phyloP scores from a whole-genome alignment of 2,888 invertebrate genomes.

The Anagyrus pseudococci region DNA sequence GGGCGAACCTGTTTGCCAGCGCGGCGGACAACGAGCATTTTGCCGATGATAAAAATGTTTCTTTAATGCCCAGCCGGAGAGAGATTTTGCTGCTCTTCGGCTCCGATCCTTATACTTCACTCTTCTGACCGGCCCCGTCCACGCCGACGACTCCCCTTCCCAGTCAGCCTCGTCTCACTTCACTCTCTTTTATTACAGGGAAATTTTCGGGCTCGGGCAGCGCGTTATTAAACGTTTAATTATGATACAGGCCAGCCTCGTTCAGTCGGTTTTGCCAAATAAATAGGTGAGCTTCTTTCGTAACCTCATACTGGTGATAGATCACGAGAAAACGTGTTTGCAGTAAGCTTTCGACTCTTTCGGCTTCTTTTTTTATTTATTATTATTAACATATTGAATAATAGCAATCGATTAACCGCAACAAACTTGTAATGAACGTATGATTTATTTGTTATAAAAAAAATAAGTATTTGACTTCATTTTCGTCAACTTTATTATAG shows the following conservation, averaged over 20 bases:
- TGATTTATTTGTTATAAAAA: too few relatives aligned
- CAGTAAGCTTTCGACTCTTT: too few relatives aligned
- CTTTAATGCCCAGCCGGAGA: constrained; percentile 20
- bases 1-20: constrained; percentile 19
- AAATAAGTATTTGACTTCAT: too few relatives aligned
- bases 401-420: too few relatives aligned
- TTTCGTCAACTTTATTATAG: not conserved
- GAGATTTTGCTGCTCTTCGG: not conserved
- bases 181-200: not conserved
- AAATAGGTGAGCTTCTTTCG: too few relatives aligned
- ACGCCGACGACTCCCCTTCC: not conserved
- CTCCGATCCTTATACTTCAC: not conserved
- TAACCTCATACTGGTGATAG: too few relatives aligned
- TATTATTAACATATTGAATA: too few relatives aligned
- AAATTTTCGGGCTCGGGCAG: not conserved
- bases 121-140: not conserved
- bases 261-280: too few relatives aligned
- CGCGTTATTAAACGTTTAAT: constrained; percentile 15
- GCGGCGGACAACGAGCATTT: not conserved
- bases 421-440: too few relatives aligned
- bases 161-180: not conserved
- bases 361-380: too few relatives aligned
- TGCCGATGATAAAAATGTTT: constrained; percentile 25
- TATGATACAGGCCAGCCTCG: constrained; percentile 9
- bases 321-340: too few relatives aligned